These are phyloP conservation scores for Crotalus adamanteus DNA, from an alignment of 2,797 vertebrate species.

Conservation along the genomic window DNA sequence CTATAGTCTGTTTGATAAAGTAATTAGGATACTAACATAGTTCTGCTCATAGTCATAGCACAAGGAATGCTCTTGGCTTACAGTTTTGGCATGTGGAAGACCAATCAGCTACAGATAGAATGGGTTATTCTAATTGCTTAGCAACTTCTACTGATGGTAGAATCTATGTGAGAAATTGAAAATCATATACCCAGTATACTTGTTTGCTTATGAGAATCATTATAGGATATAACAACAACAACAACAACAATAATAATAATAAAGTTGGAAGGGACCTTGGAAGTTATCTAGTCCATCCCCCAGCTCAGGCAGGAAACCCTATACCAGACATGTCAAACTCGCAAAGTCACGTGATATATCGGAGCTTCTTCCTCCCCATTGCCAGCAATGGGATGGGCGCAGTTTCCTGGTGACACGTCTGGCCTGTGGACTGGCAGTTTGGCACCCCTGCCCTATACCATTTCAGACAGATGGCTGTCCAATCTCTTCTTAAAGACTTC, in stretches of 20 bases:
- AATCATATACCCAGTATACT: background rate
- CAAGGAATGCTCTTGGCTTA: background rate
- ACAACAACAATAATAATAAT: background rate
- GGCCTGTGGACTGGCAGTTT: too few species aligned
- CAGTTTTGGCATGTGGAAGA: background rate
- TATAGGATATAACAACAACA: background rate
- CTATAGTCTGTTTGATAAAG: background rate
- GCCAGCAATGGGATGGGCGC: too few species aligned
- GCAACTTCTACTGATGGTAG: background rate
- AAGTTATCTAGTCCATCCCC: too few species aligned
- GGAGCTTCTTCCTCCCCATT: too few species aligned
- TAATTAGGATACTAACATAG: background rate
- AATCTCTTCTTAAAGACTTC: too few species aligned
- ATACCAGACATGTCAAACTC: too few species aligned
- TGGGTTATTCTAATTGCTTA: background rate
- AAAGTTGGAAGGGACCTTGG: too few species aligned
- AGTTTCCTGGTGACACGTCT: too few species aligned
- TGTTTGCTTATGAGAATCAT: background rate
- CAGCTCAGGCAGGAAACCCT: too few species aligned
- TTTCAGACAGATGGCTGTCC: too few species aligned
- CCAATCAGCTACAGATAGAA: background rate
- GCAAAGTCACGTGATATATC: too few species aligned
- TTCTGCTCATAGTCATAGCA: background rate
- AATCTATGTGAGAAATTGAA: background rate
- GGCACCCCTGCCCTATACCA: too few species aligned